Percentiles rank a stretch among this genome's conserved stretches.
These are phyloP conservation scores for Anthopleura sola DNA, from an alignment of 64 coral and sea anemone species.

Conservation along the genomic window DNA sequence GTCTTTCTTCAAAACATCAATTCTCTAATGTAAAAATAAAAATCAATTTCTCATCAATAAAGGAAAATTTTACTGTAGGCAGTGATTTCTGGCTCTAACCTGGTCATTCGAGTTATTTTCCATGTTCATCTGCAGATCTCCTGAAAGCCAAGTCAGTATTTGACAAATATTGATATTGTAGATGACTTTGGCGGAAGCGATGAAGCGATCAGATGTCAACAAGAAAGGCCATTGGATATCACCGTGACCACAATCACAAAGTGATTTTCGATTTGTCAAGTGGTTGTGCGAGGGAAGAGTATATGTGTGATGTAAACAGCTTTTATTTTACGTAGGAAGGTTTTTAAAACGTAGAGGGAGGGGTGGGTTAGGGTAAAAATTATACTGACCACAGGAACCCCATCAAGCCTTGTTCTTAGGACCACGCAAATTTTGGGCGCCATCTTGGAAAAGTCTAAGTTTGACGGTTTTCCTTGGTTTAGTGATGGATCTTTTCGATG, in stretches of 20 bases:
- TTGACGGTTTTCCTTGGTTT: too few species aligned
- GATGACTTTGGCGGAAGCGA: neutral
- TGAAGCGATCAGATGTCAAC: slow-evolving; percentile 8
- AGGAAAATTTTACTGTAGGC: neutral
- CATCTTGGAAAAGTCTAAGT: slow-evolving; percentile 1
- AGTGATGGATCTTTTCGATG: slow-evolving; percentile 72
- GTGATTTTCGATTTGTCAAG: neutral
- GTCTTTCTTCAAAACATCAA: neutral
- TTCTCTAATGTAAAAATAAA: neutral
- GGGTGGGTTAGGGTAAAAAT: neutral
- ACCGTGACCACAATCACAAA: neutral
- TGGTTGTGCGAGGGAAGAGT: too few species aligned
- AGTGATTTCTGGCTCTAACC: neutral
- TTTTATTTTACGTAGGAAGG: too few species aligned
- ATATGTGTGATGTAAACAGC: too few species aligned
- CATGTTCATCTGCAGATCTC: neutral
- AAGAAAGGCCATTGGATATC: neutral
- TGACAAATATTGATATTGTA: neutral
- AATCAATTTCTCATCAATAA: neutral
- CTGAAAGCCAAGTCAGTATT: neutral
- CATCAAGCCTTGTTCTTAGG: neutral
- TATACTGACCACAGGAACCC: slow-evolving; percentile 4
- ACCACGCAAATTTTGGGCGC: neutral
- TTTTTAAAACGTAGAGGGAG: neutral
- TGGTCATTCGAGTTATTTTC: neutral